Conservation (phyloP, 2,113 vertebrate genomes). For the Colossoma macropomum region DNA sequence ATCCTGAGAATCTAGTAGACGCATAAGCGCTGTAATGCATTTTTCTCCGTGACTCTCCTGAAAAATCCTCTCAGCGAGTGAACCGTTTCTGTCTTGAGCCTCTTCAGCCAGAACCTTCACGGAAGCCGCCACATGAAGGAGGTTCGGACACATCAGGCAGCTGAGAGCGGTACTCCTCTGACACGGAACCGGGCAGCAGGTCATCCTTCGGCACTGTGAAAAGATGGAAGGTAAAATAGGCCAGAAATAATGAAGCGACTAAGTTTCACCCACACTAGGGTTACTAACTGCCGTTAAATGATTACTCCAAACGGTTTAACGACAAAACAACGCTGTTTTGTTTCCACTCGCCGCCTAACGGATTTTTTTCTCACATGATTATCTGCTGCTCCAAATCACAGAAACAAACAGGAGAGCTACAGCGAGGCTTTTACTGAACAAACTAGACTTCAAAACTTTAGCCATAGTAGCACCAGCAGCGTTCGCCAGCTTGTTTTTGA, state of each 20-base stretch:
- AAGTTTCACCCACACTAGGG: background rate
- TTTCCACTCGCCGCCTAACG: background rate
- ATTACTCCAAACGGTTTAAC: background rate
- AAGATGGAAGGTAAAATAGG: background rate
- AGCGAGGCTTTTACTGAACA: no score
- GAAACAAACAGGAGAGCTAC: no score
- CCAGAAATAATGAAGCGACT: background rate
- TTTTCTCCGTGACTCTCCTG: slow-evolving; percentile 31
- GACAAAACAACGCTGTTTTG: background rate
- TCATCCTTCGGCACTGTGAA: background rate
- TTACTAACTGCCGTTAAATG: no score
- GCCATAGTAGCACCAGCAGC: no score
- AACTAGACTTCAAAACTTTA: no score
- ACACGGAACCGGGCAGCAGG: slow-evolving; percentile 27
- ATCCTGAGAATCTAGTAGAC: slow-evolving; percentile 40
- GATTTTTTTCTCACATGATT: background rate
- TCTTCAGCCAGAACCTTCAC: slow-evolving; percentile 41
- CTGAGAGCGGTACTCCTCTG: slow-evolving; percentile 1
- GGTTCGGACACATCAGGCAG: slow-evolving; percentile 49
- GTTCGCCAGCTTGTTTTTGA: no score
- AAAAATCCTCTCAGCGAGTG: slow-evolving; percentile 43
- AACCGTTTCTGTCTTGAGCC: slow-evolving; percentile 41
- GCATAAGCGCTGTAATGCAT: slow-evolving; percentile 44
- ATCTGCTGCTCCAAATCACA: background rate
- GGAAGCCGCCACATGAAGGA: slow-evolving; percentile 39